Percentiles rank a stretch among this genome's conserved stretches.
Evolutionary conservation across 64 coral and sea anemone species (phyloP).

Genomic region (Orbicella faveolata): DNA sequence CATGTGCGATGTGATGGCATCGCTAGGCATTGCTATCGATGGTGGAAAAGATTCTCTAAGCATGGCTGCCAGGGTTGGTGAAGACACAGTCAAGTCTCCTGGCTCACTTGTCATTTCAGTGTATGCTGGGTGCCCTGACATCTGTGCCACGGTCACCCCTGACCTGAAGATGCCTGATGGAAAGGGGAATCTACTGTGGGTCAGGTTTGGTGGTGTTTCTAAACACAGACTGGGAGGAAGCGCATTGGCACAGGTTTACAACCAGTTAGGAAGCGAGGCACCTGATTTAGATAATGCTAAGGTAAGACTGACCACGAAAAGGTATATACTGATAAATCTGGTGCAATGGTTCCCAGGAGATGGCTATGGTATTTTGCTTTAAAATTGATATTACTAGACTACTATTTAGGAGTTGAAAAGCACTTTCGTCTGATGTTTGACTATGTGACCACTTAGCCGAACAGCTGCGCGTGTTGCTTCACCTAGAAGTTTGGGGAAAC

Average conservation of each 20-base stretch:
- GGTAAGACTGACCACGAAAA: slow-evolving; percentile 16
- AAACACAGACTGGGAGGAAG: slow-evolving; percentile 86
- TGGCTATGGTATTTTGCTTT: too few relatives aligned
- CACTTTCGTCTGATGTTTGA: too few relatives aligned
- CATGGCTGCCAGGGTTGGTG: slow-evolving; percentile 92
- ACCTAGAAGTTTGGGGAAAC: too few relatives aligned
- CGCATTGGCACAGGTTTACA: slow-evolving; percentile 89
- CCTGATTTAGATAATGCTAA: slow-evolving; percentile 83
- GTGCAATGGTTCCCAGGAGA: too few relatives aligned
- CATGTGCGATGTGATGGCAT: slow-evolving; percentile 88
- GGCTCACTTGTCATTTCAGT: slow-evolving; percentile 92
- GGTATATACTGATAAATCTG: too few relatives aligned
- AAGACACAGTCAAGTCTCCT: slow-evolving; percentile 86
- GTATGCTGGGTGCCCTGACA: slow-evolving; percentile 88
- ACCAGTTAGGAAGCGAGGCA: slow-evolving; percentile 77
- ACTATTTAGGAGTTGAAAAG: too few relatives aligned
- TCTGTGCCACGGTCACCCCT: slow-evolving; percentile 85
- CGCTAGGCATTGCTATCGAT: slow-evolving; percentile 87
- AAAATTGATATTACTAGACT: too few relatives aligned
- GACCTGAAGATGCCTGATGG: slow-evolving; percentile 83
- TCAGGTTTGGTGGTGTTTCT: slow-evolving; percentile 52
- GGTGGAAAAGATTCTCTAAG: slow-evolving; percentile 98
- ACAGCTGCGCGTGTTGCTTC: too few relatives aligned
- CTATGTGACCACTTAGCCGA: too few relatives aligned
- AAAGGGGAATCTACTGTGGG: slow-evolving; percentile 63